Conservation (phyloP, 1,140 invertebrate genomes). For the Alviniconcha marisindica region DNA sequence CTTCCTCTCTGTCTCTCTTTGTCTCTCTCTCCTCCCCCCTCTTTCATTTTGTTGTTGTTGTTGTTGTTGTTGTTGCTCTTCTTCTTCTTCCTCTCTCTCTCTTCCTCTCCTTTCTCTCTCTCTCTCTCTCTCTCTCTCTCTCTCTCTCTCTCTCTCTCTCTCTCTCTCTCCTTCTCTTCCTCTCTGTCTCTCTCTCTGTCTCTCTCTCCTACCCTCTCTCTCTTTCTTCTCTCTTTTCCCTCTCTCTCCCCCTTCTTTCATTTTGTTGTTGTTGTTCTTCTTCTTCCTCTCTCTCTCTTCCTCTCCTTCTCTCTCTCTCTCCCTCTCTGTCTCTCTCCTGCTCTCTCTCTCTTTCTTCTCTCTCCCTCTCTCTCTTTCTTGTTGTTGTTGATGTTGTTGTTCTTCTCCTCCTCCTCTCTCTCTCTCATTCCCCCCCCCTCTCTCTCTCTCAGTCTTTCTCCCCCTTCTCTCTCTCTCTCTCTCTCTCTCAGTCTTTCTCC, state of each 20-base stretch:
- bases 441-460: neutral
- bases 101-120: conserved; percentile 21
- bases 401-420: neutral
- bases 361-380: neutral
- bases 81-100: conserved; percentile 11
- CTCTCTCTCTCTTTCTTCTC: too few relatives aligned
- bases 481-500: conserved; percentile 7
- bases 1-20: neutral
- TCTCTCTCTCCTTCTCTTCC: neutral
- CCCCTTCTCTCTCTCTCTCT: neutral
- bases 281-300: neutral
- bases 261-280: neutral
- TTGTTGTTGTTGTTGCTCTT: neutral
- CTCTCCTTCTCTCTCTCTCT: neutral
- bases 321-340: neutral
- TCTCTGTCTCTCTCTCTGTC: conserved; percentile 10
- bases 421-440: neutral
- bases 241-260: neutral
- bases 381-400: neutral
- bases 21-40: too few relatives aligned
- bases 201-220: conserved; percentile 10
- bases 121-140: too few relatives aligned
- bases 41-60: neutral
- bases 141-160: too few relatives aligned
- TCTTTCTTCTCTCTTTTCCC: neutral